A percentile compares a stretch with the other conserved stretches of the same genome.
Evolutionary conservation across 2,888 invertebrate genomes (phyloP).

Genomic region (Carpatolechia fugitivella): DNA sequence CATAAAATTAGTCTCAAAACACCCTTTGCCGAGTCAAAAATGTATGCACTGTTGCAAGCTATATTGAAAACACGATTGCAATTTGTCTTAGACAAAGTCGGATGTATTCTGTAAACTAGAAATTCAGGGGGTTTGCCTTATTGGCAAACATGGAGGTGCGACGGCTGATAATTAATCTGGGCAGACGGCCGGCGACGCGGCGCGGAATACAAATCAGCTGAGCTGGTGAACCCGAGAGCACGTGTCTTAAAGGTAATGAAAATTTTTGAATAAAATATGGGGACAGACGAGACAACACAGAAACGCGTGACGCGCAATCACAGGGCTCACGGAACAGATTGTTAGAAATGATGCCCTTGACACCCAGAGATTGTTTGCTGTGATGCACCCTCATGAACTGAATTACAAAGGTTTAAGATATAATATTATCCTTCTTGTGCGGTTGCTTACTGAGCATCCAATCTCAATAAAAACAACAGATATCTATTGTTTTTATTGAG

Average conservation of each 20-base stretch:
- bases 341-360: constrained; percentile 8
- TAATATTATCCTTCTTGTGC: neutral
- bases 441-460: neutral
- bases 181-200: constrained; percentile 64
- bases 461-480: neutral
- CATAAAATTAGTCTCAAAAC: neutral
- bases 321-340: neutral
- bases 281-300: neutral
- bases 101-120: constrained; percentile 63
- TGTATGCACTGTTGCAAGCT: constrained; percentile 18
- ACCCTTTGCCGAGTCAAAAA: neutral
- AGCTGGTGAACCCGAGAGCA: neutral
- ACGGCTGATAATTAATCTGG: constrained; percentile 73
- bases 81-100: constrained; percentile 20
- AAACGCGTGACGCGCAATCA: neutral
- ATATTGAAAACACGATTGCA: constrained; percentile 15
- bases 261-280: constrained; percentile 13
- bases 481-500: neutral
- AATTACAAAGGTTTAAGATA: neutral
- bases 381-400: neutral
- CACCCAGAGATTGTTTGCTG: neutral
- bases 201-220: constrained; percentile 65
- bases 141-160: constrained; percentile 72
- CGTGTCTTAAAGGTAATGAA: constrained; percentile 15
- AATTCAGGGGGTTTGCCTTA: constrained; percentile 61